Evolutionary conservation across 2,888 invertebrate genomes (phyloP), one percentile per base, ranked within the genome.

Genomic region (Belgica antarctica): DNA sequence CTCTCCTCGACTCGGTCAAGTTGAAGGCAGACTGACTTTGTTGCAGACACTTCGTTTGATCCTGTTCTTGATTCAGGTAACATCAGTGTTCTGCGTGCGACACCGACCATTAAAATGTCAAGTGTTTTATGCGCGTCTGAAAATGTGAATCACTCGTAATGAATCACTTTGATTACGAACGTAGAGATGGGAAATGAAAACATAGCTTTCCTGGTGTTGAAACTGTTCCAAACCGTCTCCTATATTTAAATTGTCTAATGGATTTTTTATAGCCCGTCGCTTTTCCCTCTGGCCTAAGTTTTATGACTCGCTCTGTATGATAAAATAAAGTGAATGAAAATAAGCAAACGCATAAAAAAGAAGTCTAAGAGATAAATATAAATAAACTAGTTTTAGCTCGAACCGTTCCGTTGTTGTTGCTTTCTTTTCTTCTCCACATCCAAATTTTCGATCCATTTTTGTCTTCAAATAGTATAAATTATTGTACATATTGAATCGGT

Each of bases 281-380:
- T 34, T 47, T 66, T 63, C 34, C 52, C 31, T n/a, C n/a, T n/a
- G n/a, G n/a, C n/a, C n/a, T n/a, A 47, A 52, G 12, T 68, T 68
- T 47, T 65, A 65, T 65, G 24, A 19, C 31, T 52, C 19, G 4
- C 7, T n/a, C 17, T 52, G n/a, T 68, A 68, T 68, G 52, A 68
- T 68, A 68, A 68, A 68, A 41, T 46, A 66, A 68, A 68, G 68
- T 68, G 34, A 57, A 47, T 19, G 31, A 19, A 41, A 63, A 63
- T 63, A 63, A 52, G 68, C 68, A 17, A n/a, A 66, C 41, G 57
- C 63, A 68, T 68, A 28, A 57, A 41, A 41, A 19, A 68, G 57
- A 68, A 66, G 15, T 66, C n/a, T n/a, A n/a, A n/a, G n/a, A n/a
- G n/a, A 41, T n/a, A 66, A 68, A 68, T 31, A 68, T 68, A 68